Evolutionary conservation across 2,888 invertebrate species (phyloP).

Genomic region (Subacronicta megacephala): DNA sequence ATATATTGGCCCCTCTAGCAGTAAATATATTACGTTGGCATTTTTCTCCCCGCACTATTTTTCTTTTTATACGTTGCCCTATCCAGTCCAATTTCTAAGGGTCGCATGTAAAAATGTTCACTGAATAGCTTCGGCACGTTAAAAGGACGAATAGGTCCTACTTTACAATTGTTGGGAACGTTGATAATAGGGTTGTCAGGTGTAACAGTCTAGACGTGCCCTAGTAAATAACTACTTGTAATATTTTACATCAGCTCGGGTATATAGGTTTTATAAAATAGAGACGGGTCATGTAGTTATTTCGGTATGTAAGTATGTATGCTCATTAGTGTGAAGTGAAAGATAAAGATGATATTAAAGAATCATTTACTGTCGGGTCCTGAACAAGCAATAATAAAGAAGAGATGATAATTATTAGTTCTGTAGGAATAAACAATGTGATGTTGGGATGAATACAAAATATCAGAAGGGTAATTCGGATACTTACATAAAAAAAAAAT

Average conservation of each 20-base stretch:
- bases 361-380: too few relatives aligned
- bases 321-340: too few relatives aligned
- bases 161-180: slow-evolving; percentile 27
- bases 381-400: too few relatives aligned
- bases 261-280: neutral
- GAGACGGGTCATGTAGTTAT: too few relatives aligned
- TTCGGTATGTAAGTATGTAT: too few relatives aligned
- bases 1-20: slow-evolving; percentile 48
- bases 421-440: too few relatives aligned
- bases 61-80: slow-evolving; percentile 32
- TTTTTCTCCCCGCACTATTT: slow-evolving; percentile 40
- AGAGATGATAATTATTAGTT: too few relatives aligned
- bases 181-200: slow-evolving; percentile 36
- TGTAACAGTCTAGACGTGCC: slow-evolving; percentile 16
- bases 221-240: slow-evolving; percentile 12
- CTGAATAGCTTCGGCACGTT: slow-evolving; percentile 35
- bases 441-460: too few relatives aligned
- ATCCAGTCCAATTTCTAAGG: slow-evolving; percentile 35
- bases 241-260: neutral
- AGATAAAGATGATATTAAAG: too few relatives aligned
- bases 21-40: slow-evolving; percentile 57
- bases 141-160: slow-evolving; percentile 39
- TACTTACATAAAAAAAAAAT: too few relatives aligned
- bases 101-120: slow-evolving; percentile 42
- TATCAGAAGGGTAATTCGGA: too few relatives aligned